Evolutionary conservation across 2,888 invertebrate species (phyloP).

Genomic region (Spodoptera picta): DNA sequence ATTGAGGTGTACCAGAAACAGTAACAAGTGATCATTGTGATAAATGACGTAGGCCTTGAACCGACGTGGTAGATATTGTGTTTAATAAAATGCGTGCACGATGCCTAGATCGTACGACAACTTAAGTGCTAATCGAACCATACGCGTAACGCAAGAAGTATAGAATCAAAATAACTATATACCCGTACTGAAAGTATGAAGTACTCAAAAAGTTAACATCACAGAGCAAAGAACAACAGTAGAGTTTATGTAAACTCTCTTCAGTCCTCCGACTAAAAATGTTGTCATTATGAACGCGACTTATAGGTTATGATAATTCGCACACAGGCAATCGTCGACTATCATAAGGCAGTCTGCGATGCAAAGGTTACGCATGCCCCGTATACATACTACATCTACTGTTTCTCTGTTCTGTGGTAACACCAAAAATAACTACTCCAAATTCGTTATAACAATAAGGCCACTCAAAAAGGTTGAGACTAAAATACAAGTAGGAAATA

Average conservation of each 20-base stretch:
- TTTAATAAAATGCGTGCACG: slow-evolving; percentile 36
- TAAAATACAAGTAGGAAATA: slow-evolving; percentile 28
- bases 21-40: slow-evolving; percentile 30
- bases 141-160: slow-evolving; percentile 14
- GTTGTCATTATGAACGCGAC: no score
- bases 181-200: slow-evolving; percentile 16
- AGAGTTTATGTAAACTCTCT: no score
- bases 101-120: slow-evolving; percentile 22
- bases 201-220: slow-evolving; percentile 13
- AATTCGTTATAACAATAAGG: slow-evolving; percentile 37
- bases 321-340: no score
- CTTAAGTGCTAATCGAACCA: slow-evolving; percentile 19
- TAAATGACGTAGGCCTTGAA: slow-evolving; percentile 21
- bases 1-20: slow-evolving; percentile 40
- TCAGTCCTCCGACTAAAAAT: no score
- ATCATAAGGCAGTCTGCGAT: no score
- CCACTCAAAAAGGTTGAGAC: slow-evolving; percentile 26
- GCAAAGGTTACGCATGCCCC: no score
- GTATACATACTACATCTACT: no score
- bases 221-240: background rate
- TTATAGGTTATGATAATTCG: no score
- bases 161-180: slow-evolving; percentile 16
- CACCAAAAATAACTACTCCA: slow-evolving; percentile 30
- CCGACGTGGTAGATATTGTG: slow-evolving; percentile 32
- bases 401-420: no score